Evolutionary conservation across 2,888 invertebrate genomes (phyloP), one percentile per base, ranked within the genome.

Genomic region (Capitulum mitella): DNA sequence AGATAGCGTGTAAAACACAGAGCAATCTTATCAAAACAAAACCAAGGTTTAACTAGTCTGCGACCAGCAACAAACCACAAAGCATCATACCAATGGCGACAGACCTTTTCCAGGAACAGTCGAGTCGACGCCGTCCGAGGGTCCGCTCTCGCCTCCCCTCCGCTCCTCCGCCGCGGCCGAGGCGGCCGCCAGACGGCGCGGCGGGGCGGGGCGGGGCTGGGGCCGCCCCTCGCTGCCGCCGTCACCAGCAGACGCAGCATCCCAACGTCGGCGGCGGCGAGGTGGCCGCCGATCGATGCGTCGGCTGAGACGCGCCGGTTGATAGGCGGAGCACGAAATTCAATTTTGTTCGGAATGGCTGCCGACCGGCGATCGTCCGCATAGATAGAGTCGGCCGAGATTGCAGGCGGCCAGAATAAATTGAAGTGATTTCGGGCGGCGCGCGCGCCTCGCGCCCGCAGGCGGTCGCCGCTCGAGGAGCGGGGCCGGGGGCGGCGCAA

Each of bases 251-350:
- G 43, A 43, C 51, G 19, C 51, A 22, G 51, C 51, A 1, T 19
- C 51, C 19, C 58, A 29, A n/a, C 58, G 58, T 14, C 58, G 58
- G 29, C 58, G 43, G 43, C 43, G 51, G 51, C 19, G 51, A n/a
- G n/a, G 51, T 22, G 51, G 22, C 22, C n/a, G 29, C 29, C 58
- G 29, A 70, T 70, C 70, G 70, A 70, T 40, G 61, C 70, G 37
- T 10, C 37, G 70, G 12, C 70, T 14, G 26, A 34, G 70, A 70
- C 40, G 70, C 70, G 70, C 40, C 40, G 70, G 70, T 70, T 70
- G 70, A 70, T 37, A 70, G 70, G 70, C 70, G 40, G 70, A 37
- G 70, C 70, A 70, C 70, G 70, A 70, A 70, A 70, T 70, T 70
- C 70, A 70, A 70, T 70, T 70, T 70, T 70, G 70, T 70, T 40